phyloP scores from a whole-genome alignment of 2,797 vertebrate genomes.

The Sebastes taczanowskii region DNA sequence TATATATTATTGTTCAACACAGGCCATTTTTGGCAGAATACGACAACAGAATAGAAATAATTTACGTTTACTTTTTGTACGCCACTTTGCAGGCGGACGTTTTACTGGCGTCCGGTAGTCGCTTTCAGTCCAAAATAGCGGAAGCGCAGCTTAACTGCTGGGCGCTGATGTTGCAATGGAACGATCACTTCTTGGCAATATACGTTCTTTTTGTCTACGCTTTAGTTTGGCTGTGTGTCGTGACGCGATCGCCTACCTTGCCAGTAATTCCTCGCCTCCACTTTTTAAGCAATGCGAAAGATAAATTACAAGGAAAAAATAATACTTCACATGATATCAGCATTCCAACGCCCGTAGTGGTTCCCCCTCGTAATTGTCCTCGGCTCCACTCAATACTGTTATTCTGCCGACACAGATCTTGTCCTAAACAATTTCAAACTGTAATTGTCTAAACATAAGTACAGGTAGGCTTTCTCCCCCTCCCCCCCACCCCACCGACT shows the following conservation, averaged over 20 bases:
- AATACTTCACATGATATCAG: slow-evolving; percentile 53
- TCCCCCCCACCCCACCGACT: background rate
- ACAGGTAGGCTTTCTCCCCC: background rate
- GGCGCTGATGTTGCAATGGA: too few species aligned
- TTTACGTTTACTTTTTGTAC: too few species aligned
- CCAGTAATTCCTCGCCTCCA: slow-evolving; percentile 12
- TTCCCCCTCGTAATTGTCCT: slow-evolving; percentile 17
- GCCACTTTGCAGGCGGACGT: too few species aligned
- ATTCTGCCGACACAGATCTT: slow-evolving; percentile 14
- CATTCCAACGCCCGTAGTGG: background rate
- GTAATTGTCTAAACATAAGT: slow-evolving; percentile 47
- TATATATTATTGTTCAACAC: too few species aligned
- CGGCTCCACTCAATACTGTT: background rate
- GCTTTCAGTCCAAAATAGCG: too few species aligned
- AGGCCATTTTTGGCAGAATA: too few species aligned
- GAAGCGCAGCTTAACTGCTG: too few species aligned
- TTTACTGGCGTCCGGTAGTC: too few species aligned
- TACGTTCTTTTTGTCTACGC: background rate
- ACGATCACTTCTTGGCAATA: too few species aligned
- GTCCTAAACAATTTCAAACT: slow-evolving; percentile 43
- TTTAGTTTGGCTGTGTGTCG: slow-evolving; percentile 51
- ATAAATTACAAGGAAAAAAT: slow-evolving; percentile 37
- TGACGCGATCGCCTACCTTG: slow-evolving; percentile 15
- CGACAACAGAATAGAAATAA: too few species aligned
- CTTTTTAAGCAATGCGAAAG: slow-evolving; percentile 26